Evolutionary conservation across 2,113 vertebrate species (phyloP).

Genomic region (Stegastes partitus): DNA sequence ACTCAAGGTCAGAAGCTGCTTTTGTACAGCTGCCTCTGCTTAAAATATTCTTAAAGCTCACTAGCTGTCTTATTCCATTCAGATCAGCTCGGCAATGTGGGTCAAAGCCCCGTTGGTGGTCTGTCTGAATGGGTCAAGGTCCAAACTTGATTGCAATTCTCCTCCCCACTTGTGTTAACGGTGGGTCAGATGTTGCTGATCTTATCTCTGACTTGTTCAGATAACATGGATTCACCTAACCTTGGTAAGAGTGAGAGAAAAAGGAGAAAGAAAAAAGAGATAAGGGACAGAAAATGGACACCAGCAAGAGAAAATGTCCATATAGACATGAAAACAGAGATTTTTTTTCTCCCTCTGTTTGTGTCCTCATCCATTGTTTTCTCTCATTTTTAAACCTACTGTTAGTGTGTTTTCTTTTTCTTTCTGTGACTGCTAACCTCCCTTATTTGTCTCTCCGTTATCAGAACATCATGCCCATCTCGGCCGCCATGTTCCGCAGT

Average conservation of each 20-base stretch:
- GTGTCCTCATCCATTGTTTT: no score
- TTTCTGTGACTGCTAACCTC: not conserved
- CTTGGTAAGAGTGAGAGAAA: no score
- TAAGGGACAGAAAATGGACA: no score
- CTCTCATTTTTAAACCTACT: no score
- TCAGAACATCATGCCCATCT: conserved; percentile 98
- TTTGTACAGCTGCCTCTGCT: not conserved
- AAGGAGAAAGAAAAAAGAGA: no score
- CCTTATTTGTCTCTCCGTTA: not conserved
- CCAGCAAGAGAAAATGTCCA: no score
- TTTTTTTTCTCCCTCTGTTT: no score
- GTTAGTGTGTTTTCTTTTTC: no score
- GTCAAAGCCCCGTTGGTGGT: not conserved
- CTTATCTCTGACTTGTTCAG: no score
- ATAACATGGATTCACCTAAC: no score
- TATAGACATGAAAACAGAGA: no score
- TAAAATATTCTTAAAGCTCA: not conserved
- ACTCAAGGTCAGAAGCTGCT: conserved; percentile 87
- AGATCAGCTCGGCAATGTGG: not conserved
- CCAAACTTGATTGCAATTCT: not conserved
- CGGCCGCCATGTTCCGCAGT: conserved; percentile 95
- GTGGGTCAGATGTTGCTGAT: not conserved
- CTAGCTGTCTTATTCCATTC: not conserved
- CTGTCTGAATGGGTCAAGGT: not conserved
- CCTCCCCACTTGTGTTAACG: not conserved